Percentiles rank a stretch among this genome's conserved stretches.
phyloP scores from a whole-genome alignment of 2,888 invertebrate species.

The Sialis lutaria region DNA sequence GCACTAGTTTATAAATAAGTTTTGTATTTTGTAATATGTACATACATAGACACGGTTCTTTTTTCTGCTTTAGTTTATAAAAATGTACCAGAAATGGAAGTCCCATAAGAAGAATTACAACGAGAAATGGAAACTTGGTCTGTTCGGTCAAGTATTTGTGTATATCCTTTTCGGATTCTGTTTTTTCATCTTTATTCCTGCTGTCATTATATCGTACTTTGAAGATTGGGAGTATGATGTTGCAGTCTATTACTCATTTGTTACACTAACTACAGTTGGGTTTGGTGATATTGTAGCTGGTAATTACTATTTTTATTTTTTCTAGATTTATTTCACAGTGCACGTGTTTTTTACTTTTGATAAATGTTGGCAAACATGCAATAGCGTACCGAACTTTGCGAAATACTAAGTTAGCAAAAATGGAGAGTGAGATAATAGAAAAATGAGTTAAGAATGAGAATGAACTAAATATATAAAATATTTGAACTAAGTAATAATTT shows the following conservation, averaged over 20 bases:
- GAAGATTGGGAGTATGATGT: constrained; percentile 77
- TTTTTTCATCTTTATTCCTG: constrained; percentile 73
- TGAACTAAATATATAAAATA: too few species aligned
- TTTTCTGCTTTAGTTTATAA: constrained; percentile 39
- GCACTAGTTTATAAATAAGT: too few species aligned
- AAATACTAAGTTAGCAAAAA: too few species aligned
- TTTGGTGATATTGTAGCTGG: constrained; percentile 89
- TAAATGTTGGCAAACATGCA: too few species aligned
- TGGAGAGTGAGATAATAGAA: too few species aligned
- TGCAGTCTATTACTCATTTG: constrained; percentile 74
- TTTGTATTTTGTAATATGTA: too few species aligned
- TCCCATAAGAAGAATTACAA: constrained; percentile 40
- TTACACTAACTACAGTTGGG: constrained; percentile 75
- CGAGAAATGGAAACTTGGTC: constrained; percentile 47
- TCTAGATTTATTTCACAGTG: not conserved
- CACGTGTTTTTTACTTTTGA: too few species aligned
- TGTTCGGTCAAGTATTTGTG: constrained; percentile 62
- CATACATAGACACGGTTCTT: too few species aligned
- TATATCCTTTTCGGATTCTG: constrained; percentile 81
- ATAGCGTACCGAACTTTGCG: too few species aligned
- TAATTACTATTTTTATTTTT: constrained; percentile 19
- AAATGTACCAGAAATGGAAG: constrained; percentile 67
- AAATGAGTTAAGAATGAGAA: too few species aligned
- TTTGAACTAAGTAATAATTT: too few species aligned
- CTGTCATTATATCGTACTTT: constrained; percentile 65